Evolutionary conservation across 2,888 invertebrate genomes (phyloP).

Genomic region (Tuta absoluta): DNA sequence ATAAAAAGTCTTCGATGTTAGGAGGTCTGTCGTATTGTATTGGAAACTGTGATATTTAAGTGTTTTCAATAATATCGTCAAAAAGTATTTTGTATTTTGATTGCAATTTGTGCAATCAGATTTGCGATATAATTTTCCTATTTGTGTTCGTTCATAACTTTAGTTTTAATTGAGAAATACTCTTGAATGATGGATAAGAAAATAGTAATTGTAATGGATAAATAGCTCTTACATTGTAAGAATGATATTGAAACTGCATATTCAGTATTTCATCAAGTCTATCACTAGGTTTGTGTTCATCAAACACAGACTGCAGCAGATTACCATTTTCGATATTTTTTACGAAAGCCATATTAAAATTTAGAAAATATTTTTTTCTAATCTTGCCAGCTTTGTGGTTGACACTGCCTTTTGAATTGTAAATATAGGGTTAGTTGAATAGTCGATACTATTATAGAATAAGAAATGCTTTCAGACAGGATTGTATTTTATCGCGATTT

Average conservation of each 20-base stretch:
- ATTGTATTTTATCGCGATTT: neutral
- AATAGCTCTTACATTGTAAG: slow-evolving; percentile 4
- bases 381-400: slow-evolving; percentile 79
- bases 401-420: slow-evolving; percentile 76
- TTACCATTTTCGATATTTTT: slow-evolving; percentile 64
- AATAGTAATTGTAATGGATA: neutral
- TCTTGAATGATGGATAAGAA: slow-evolving; percentile 38
- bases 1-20: slow-evolving; percentile 44
- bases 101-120: slow-evolving; percentile 47
- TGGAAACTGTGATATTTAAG: slow-evolving; percentile 79
- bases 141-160: slow-evolving; percentile 52
- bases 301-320: slow-evolving; percentile 41
- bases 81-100: slow-evolving; percentile 38
- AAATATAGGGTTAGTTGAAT: slow-evolving; percentile 62
- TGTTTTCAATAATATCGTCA: slow-evolving; percentile 73
- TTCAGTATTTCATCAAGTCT: slow-evolving; percentile 42
- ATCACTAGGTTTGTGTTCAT: slow-evolving; percentile 33
- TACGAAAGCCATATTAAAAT: slow-evolving; percentile 78
- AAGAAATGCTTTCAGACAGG: slow-evolving; percentile 21
- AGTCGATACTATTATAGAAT: slow-evolving; percentile 29
- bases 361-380: slow-evolving; percentile 73
- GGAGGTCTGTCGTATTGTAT: slow-evolving; percentile 60
- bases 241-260: slow-evolving; percentile 42
- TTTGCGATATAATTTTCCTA: slow-evolving; percentile 61
- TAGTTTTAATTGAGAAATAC: slow-evolving; percentile 46